Evolutionary conservation across 2,888 invertebrate species (phyloP), one percentile per base, ranked within the genome.

Genomic region (Ligdia adustata): DNA sequence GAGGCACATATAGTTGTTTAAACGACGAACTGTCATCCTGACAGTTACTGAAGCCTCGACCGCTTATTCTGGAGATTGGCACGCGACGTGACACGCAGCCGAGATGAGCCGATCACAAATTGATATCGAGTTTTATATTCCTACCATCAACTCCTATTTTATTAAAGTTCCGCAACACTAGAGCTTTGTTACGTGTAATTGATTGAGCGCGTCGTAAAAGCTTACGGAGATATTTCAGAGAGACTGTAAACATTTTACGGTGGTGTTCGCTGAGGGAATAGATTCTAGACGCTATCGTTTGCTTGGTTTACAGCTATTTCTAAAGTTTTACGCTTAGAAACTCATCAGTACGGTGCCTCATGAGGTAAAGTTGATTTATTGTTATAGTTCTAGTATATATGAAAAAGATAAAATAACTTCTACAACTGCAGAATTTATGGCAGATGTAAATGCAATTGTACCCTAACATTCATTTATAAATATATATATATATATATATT

Each of bases 41-140:
- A 44, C 49, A 49, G 37, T 27, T 33, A 13, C 28, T 13, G 1
- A n/a, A 13, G 4, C 4, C 26, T 13, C 15, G 22, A 12, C 38
- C 26, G 37, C 27, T 29, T 40, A 51, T 45, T 53, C 50, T 26
- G 33, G 49, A 44, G 43, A 42, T 53, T 41, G 48, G 32, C 37
- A 39, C 40, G 29, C 14, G 12, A 58, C 55, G 57, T 57, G 57
- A 52, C 37, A 20, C 9, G 57, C 14, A 16, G 41, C 9, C 14
- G 28, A 41, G 47, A 57, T 43, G 50, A 38, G 6, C 26, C 20
- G 15, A 12, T 24, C 16, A 29, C 34, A 42, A 48, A 55, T 55
- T 55, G 55, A 55, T 55, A 55, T 51, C 39, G 32, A 34, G 38
- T 24, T 41, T 41, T 52, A 44, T 57, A 41, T 48, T 26, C 27